Evolutionary conservation across 2,797 vertebrate genomes (phyloP).

Genomic region (Xerus rutilus): DNA sequence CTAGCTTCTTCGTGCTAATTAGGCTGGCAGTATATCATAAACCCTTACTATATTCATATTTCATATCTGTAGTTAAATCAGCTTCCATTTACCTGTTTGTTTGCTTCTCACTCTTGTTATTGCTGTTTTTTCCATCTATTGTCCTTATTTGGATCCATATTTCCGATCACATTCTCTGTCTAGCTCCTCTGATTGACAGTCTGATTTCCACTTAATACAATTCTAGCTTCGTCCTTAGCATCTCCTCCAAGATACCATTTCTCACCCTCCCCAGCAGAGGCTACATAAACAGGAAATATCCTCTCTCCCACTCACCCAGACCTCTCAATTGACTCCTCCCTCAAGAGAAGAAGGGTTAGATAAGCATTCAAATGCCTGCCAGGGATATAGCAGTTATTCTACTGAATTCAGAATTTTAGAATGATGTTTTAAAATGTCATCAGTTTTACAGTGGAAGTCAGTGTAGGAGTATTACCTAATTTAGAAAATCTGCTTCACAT

Average conservation of each 20-base stretch:
- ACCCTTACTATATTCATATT: background rate
- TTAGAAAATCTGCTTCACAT: background rate
- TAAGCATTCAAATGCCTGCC: background rate
- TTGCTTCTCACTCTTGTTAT: background rate
- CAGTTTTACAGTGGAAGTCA: background rate
- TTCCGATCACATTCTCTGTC: background rate
- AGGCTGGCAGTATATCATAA: background rate
- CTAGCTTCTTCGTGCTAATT: background rate
- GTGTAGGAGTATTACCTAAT: background rate
- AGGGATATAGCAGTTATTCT: background rate
- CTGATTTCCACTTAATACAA: background rate
- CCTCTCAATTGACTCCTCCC: background rate
- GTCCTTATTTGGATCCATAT: background rate
- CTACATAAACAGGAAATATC: background rate
- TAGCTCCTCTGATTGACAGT: background rate
- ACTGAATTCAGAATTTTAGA: background rate
- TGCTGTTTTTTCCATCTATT: background rate
- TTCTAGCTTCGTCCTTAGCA: background rate
- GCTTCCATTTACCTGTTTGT: background rate
- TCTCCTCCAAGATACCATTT: background rate
- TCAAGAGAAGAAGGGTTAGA: background rate
- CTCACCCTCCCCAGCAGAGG: background rate
- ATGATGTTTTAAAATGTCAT: conserved; percentile 2
- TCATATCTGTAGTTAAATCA: background rate
- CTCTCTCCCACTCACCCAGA: background rate